Evolutionary conservation across 2,888 invertebrate genomes (phyloP).

Genomic region (Acanthacorydalis orientalis): DNA sequence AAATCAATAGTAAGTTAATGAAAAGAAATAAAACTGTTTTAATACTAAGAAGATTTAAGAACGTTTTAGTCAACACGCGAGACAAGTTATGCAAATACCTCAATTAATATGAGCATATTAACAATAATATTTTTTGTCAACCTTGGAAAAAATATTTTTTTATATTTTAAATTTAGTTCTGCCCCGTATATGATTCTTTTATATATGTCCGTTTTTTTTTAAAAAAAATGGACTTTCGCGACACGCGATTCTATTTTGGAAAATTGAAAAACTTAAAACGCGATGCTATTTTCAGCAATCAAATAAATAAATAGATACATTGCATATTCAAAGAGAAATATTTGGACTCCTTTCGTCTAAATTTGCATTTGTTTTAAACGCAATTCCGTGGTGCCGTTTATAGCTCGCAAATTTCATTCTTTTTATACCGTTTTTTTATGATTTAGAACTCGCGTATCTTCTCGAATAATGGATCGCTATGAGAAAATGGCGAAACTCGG

Average conservation of each 20-base stretch:
- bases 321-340: too few species aligned
- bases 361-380: too few species aligned
- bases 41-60: too few species aligned
- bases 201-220: too few species aligned
- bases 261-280: neutral
- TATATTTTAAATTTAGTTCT: too few species aligned
- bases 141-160: too few species aligned
- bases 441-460: constrained; percentile 60
- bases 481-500: constrained; percentile 89
- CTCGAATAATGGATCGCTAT: constrained; percentile 83
- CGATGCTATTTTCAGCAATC: neutral
- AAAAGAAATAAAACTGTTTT: too few species aligned
- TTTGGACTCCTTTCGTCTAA: too few species aligned
- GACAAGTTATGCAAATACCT: constrained; percentile 14
- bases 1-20: too few species aligned
- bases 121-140: too few species aligned
- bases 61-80: constrained; percentile 13
- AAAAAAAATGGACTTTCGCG: neutral
- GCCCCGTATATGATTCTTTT: too few species aligned
- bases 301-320: neutral
- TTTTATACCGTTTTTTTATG: neutral
- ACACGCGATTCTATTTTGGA: neutral
- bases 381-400: constrained; percentile 7
- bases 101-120: too few species aligned
- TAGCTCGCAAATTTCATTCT: neutral